Percentiles rank a stretch among this genome's conserved stretches.
phyloP scores from a whole-genome alignment of 2,888 invertebrate species.

The Epinotia ramella region DNA sequence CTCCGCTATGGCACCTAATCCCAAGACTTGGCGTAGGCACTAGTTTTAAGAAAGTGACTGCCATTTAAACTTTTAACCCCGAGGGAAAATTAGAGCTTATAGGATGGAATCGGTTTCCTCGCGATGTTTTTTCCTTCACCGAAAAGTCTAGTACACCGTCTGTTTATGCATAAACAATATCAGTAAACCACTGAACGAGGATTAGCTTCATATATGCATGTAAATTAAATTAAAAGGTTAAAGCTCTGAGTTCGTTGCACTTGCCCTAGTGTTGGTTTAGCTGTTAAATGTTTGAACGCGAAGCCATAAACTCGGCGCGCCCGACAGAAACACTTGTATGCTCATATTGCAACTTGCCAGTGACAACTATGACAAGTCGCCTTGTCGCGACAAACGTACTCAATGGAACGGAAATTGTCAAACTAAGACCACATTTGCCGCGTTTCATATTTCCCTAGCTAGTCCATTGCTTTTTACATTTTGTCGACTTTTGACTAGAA shows the following conservation, averaged over 20 bases:
- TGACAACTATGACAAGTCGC: slow-evolving; percentile 27
- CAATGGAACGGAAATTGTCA: slow-evolving; percentile 11
- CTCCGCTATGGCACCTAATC: no score
- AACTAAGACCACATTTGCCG: not conserved
- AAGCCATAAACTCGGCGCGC: slow-evolving; percentile 67
- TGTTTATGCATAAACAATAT: not conserved
- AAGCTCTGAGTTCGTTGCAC: slow-evolving; percentile 62
- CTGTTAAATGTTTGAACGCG: slow-evolving; percentile 68
- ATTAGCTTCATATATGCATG: not conserved
- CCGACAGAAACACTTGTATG: slow-evolving; percentile 62
- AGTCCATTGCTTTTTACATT: slow-evolving; percentile 5
- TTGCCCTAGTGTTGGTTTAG: slow-evolving; percentile 65
- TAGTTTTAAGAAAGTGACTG: no score
- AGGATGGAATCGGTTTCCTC: no score
- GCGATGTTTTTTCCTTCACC: no score
- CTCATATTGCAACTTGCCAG: slow-evolving; percentile 54
- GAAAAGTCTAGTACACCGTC: no score
- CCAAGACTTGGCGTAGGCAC: no score
- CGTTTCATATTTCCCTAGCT: not conserved
- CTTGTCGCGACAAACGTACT: slow-evolving; percentile 30
- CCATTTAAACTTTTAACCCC: no score
- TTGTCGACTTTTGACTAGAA: not conserved
- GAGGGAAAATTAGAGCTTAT: no score
- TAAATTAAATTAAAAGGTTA: slow-evolving; percentile 47
- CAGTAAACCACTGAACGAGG: not conserved